phyloP scores from a whole-genome alignment of 1,140 invertebrate genomes.

The Euwallacea similis region DNA sequence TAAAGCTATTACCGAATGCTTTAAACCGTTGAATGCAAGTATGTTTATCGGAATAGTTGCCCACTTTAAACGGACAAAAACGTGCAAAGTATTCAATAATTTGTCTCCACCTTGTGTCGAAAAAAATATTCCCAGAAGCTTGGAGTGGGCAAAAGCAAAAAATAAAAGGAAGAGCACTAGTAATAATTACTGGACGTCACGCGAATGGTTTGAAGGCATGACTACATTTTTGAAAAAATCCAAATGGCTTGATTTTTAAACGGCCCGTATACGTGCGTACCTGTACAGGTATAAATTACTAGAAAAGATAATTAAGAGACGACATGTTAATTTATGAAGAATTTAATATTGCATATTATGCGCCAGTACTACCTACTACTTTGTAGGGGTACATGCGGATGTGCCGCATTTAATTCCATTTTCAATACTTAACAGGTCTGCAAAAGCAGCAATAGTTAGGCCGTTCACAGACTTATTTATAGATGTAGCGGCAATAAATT shows the following conservation, averaged over 20 bases:
- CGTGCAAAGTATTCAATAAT: slow-evolving; percentile 8
- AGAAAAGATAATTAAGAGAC: slow-evolving; percentile 27
- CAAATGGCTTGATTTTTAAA: slow-evolving; percentile 17
- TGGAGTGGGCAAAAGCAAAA: slow-evolving; percentile 9
- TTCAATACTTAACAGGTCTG: not conserved
- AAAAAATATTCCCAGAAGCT: slow-evolving; percentile 24
- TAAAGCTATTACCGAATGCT: too few relatives aligned
- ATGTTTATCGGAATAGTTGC: too few relatives aligned
- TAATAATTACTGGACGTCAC: slow-evolving; percentile 29
- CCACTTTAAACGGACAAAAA: too few relatives aligned
- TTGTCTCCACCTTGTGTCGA: slow-evolving; percentile 15
- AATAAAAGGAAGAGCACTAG: slow-evolving; percentile 16
- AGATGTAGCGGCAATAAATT: too few relatives aligned
- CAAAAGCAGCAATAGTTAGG: too few relatives aligned
- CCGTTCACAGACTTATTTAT: too few relatives aligned
- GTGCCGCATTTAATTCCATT: slow-evolving; percentile 18
- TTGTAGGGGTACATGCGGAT: not conserved
- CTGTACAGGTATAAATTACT: slow-evolving; percentile 23
- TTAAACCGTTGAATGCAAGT: too few relatives aligned
- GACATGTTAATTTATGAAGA: slow-evolving; percentile 26
- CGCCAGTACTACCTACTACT: not conserved
- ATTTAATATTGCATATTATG: slow-evolving; percentile 29
- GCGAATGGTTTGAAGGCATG: slow-evolving; percentile 27
- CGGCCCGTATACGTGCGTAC: slow-evolving; percentile 13
- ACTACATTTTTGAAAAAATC: not conserved